Conservation (phyloP, 2,888 invertebrate species). For the Stenoptilia bipunctidactyla region DNA sequence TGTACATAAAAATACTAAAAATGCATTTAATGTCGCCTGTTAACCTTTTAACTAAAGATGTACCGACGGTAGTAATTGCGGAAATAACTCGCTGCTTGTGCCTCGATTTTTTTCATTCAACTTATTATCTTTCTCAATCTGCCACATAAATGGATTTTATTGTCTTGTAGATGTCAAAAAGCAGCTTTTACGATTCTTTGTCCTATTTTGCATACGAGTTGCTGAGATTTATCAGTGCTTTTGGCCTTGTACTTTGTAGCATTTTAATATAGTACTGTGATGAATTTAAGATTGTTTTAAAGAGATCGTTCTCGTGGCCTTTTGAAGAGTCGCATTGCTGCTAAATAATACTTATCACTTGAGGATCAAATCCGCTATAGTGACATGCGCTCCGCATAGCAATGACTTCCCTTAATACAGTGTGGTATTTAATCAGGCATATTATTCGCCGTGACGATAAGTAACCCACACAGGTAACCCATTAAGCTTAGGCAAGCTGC, state of each 20-base stretch:
- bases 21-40: slow-evolving; percentile 44
- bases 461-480: slow-evolving; percentile 1
- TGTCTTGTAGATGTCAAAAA: background rate
- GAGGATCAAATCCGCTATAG: background rate
- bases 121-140: slow-evolving; percentile 1
- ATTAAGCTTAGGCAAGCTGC: slow-evolving; percentile 30
- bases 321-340: too few relatives aligned
- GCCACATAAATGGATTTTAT: slow-evolving; percentile 1
- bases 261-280: too few relatives aligned
- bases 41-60: slow-evolving; percentile 34
- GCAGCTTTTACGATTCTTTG: slow-evolving; percentile 1
- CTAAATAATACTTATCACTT: too few relatives aligned
- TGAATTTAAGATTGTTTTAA: too few relatives aligned
- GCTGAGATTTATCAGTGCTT: background rate
- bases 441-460: slow-evolving; percentile 1
- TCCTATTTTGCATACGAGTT: background rate
- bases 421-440: background rate
- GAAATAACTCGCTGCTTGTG: slow-evolving; percentile 22
- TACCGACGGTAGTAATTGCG: slow-evolving; percentile 43
- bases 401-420: background rate
- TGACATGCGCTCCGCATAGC: background rate
- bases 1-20: slow-evolving; percentile 15
- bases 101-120: background rate
- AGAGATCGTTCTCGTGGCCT: too few relatives aligned
- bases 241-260: too few relatives aligned